phyloP scores from a whole-genome alignment of 2,797 vertebrate species.

The Argyrosomus regius region DNA sequence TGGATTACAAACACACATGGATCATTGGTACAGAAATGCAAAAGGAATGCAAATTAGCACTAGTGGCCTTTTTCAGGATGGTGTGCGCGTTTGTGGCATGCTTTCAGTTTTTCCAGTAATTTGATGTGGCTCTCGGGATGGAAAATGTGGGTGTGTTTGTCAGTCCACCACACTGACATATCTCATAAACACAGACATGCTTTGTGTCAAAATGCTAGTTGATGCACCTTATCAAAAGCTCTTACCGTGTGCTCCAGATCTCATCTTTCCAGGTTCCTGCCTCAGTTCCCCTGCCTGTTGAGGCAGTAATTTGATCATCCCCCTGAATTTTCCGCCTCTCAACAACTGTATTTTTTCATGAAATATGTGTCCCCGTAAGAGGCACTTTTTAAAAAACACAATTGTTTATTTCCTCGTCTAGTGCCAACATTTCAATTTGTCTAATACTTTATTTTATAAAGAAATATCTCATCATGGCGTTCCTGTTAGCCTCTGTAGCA shows the following conservation, averaged over 20 bases:
- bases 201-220: not conserved
- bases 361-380: not conserved
- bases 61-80: conserved; percentile 34
- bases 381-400: too few species aligned
- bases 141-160: not conserved
- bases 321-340: not conserved
- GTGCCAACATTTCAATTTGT: not conserved
- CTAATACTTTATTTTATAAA: not conserved
- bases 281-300: not conserved
- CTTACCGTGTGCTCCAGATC: not conserved
- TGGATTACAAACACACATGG: conserved; percentile 64
- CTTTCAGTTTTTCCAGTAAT: conserved; percentile 12
- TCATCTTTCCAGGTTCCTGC: not conserved
- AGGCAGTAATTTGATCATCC: not conserved
- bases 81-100: conserved; percentile 1
- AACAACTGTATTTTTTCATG: too few species aligned
- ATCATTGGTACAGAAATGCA: conserved; percentile 53
- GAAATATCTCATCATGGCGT: not conserved
- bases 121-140: conserved; percentile 12
- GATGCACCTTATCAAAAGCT: conserved; percentile 3
- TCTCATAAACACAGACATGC: conserved; percentile 5
- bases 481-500: too few species aligned
- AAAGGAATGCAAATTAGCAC: conserved; percentile 53
- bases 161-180: not conserved
- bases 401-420: not conserved